phyloP scores from a whole-genome alignment of 2,888 invertebrate species.

The Artemia sinica region DNA sequence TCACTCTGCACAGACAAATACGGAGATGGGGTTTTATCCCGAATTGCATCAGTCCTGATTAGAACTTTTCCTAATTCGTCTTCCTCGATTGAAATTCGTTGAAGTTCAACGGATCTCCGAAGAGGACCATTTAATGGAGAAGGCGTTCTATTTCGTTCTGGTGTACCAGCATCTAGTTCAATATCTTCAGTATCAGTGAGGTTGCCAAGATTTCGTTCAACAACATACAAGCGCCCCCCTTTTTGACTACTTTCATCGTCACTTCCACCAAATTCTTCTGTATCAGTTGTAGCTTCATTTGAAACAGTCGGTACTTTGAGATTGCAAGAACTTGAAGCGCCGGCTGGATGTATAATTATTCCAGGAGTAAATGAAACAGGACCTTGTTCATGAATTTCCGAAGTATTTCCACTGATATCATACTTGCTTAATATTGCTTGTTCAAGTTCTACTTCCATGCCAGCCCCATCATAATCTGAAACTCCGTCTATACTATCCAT shows the following conservation, averaged over 20 bases:
- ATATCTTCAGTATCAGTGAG: conserved; percentile 9
- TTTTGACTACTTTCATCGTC: conserved; percentile 17
- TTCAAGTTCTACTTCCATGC: not conserved
- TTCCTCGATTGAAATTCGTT: not conserved
- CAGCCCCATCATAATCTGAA: not conserved
- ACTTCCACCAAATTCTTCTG: conserved; percentile 36
- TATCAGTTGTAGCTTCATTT: conserved; percentile 37
- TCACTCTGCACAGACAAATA: conserved; percentile 16
- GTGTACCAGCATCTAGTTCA: not conserved
- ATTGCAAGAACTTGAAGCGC: not conserved
- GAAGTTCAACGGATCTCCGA: not conserved
- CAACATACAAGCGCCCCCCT: conserved; percentile 16
- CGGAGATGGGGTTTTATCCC: not conserved
- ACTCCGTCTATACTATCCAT: conserved; percentile 18
- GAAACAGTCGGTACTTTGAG: conserved; percentile 10
- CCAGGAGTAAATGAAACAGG: not conserved
- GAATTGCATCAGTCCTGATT: not conserved
- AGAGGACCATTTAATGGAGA: not conserved
- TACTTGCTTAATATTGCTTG: not conserved
- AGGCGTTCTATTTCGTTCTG: not conserved
- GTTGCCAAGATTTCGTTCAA: not conserved
- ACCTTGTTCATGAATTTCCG: not conserved
- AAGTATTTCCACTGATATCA: not conserved
- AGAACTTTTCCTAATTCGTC: not conserved
- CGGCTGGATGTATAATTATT: not conserved